Percentiles rank a stretch among this genome's conserved stretches.
These are phyloP conservation scores for Ammodytes marinus DNA, from an alignment of 2,113 vertebrate species.

Conservation along the genomic window DNA sequence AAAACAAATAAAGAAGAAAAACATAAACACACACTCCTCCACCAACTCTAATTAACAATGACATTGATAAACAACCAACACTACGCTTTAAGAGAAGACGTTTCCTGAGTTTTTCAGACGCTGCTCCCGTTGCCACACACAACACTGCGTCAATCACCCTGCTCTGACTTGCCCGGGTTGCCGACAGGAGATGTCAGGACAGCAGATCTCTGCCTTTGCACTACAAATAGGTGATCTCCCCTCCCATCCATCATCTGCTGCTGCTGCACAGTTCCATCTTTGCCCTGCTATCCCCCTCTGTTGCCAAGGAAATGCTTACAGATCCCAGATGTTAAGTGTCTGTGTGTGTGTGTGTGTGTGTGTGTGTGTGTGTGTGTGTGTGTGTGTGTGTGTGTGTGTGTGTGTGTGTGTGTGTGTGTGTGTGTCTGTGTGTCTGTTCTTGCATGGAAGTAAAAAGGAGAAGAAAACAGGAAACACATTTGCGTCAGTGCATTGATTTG, in stretches of 20 bases:
- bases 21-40: not conserved
- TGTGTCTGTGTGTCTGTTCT: not conserved
- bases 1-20: not conserved
- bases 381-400: no score
- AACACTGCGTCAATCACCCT: constrained; percentile 46
- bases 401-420: not conserved
- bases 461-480: not conserved
- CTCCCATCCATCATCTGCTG: constrained; percentile 74
- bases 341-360: not conserved
- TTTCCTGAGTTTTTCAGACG: not conserved
- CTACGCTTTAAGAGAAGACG: not conserved
- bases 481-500: not conserved
- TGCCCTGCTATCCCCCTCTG: constrained; percentile 27
- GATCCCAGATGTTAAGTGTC: not conserved
- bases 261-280: constrained; percentile 37
- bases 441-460: not conserved
- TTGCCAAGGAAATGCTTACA: constrained; percentile 44
- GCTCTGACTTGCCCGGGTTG: constrained; percentile 31
- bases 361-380: not conserved
- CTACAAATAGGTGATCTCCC: constrained; percentile 77
- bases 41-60: not conserved
- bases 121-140: constrained; percentile 30
- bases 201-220: constrained; percentile 67
- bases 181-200: constrained; percentile 52
- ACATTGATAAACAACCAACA: constrained; percentile 17